Percentiles rank a stretch among this genome's conserved stretches.
Evolutionary conservation across 2,888 invertebrate species (phyloP).

Genomic region (Dryobotodes eremita): DNA sequence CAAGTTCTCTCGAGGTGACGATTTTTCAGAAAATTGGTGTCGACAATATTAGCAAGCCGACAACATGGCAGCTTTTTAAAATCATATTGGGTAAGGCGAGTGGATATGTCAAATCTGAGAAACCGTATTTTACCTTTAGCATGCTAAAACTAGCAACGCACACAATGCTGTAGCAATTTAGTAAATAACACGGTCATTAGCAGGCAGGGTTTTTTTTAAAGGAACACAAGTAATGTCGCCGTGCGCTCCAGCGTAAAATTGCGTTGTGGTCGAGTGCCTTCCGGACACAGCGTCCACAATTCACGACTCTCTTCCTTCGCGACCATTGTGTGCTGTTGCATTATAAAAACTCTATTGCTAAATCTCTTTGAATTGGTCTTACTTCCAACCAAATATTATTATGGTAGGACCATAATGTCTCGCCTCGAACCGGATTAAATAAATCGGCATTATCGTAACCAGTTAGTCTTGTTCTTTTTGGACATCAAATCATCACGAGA

Average conservation of each 20-base stretch:
- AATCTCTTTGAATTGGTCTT: slow-evolving; percentile 63
- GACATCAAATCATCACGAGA: slow-evolving; percentile 1
- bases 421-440: neutral
- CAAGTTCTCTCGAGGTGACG: neutral
- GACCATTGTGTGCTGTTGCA: slow-evolving; percentile 79
- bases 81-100: neutral
- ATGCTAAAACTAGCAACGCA: slow-evolving; percentile 17
- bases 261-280: slow-evolving; percentile 78
- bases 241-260: slow-evolving; percentile 83
- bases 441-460: neutral
- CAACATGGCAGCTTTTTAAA: slow-evolving; percentile 14
- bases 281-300: slow-evolving; percentile 76
- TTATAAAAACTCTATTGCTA: slow-evolving; percentile 72
- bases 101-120: neutral
- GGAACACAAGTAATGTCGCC: slow-evolving; percentile 76
- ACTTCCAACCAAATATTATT: slow-evolving; percentile 51
- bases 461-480: neutral
- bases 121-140: slow-evolving; percentile 14
- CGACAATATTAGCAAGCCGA: neutral
- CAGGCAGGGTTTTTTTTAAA: slow-evolving; percentile 64
- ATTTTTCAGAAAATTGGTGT: neutral
- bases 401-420: slow-evolving; percentile 29
- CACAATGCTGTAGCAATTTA: slow-evolving; percentile 60
- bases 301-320: slow-evolving; percentile 78
- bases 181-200: slow-evolving; percentile 67